Evolutionary conservation across 2,888 invertebrate species (phyloP).

Genomic region (Tipula lateralis): DNA sequence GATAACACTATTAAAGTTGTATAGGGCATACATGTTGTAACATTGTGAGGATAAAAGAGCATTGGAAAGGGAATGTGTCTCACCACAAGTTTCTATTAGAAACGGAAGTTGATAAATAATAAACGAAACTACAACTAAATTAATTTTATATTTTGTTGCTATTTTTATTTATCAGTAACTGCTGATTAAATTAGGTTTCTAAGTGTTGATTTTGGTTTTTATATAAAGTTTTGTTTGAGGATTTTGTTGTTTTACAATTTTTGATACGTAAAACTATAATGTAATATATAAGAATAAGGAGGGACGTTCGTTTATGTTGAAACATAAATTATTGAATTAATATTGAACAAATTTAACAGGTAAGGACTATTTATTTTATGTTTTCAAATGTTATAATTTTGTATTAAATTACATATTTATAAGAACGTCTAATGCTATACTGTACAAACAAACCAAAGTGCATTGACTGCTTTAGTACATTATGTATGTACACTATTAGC

Average conservation of each 20-base stretch:
- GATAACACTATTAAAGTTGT: neutral
- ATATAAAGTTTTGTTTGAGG: neutral
- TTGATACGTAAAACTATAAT: no score
- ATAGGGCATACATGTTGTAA: neutral
- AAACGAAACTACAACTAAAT: neutral
- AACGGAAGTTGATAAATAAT: conserved; percentile 15
- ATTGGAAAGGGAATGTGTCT: neutral
- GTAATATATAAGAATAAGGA: no score
- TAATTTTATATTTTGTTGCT: neutral
- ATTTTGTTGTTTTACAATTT: neutral
- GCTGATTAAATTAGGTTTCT: neutral
- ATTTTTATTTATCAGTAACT: neutral
- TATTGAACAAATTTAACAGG: neutral
- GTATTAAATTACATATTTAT: neutral
- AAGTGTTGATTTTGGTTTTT: neutral
- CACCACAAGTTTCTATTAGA: neutral
- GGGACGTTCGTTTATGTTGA: neutral
- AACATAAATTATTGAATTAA: neutral
- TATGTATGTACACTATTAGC: neutral
- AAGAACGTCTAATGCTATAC: neutral
- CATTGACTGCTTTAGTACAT: neutral
- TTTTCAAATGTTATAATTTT: neutral
- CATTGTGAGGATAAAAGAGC: neutral
- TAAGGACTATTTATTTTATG: no score
- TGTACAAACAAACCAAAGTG: neutral